Conservation (phyloP, 2,113 vertebrate genomes). For the Platichthys flesus region DNA sequence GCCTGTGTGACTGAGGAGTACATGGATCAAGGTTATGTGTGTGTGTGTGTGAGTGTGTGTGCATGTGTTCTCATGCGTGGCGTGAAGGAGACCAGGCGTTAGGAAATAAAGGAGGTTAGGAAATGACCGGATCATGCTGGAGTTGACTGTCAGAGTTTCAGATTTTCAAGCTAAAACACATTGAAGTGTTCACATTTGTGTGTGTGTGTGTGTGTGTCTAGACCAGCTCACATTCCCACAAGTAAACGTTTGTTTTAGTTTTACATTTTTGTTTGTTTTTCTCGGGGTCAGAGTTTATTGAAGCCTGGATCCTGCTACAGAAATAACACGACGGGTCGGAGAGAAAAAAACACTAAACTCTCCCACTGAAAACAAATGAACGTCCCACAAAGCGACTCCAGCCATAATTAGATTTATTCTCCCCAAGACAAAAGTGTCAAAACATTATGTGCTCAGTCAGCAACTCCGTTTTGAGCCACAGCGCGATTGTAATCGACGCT, state of each 20-base stretch:
- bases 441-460: constrained; percentile 50
- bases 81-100: constrained; percentile 7
- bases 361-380: constrained; percentile 15
- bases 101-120: constrained; percentile 8
- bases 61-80: not conserved
- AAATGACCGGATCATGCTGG: constrained; percentile 28
- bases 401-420: constrained; percentile 31
- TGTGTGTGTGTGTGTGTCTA: constrained; percentile 10
- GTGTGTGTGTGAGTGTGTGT: not conserved
- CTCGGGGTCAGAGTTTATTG: constrained; percentile 34
- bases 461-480: constrained; percentile 21
- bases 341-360: not conserved
- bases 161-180: constrained; percentile 15
- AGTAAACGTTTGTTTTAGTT: constrained; percentile 37
- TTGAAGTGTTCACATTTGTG: not conserved
- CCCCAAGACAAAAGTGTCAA: constrained; percentile 11
- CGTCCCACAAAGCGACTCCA: not conserved
- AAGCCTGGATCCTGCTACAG: constrained; percentile 16
- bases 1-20: constrained; percentile 46
- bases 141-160: constrained; percentile 7
- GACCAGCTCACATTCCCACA: constrained; percentile 9
- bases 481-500: constrained; percentile 44
- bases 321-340: constrained; percentile 12
- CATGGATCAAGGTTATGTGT: constrained; percentile 9
- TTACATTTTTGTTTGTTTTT: constrained; percentile 27